Conservation (phyloP, 2,113 vertebrate genomes). For the Onychorhynchus coronatus region DNA sequence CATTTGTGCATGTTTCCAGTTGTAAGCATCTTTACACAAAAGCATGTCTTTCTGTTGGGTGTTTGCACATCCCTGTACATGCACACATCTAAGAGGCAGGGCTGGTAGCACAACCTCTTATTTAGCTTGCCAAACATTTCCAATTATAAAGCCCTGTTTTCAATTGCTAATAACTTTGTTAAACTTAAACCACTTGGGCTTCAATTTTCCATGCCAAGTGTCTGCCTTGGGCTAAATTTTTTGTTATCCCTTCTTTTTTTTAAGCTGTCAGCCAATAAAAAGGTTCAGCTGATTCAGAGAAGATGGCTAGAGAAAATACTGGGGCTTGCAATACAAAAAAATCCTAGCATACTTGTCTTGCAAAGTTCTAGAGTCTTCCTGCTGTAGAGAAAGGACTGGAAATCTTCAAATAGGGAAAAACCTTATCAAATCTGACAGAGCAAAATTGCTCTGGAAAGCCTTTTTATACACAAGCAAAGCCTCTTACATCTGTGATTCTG, state of each 20-base stretch:
- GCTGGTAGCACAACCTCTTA: slow-evolving; percentile 48
- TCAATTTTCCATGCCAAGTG: slow-evolving; percentile 36
- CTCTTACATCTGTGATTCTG: background rate
- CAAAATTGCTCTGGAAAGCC: background rate
- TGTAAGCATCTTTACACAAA: background rate
- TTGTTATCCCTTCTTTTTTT: background rate
- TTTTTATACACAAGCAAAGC: background rate
- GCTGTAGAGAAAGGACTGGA: background rate
- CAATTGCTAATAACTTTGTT: slow-evolving; percentile 58
- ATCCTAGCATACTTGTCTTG: background rate
- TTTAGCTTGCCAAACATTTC: slow-evolving; percentile 43
- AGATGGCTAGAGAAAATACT: background rate
- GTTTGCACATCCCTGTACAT: background rate
- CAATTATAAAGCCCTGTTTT: slow-evolving; percentile 59
- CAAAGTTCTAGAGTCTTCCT: background rate
- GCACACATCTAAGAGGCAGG: background rate
- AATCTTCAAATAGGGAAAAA: background rate
- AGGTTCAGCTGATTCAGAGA: background rate
- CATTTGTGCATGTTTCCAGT: background rate
- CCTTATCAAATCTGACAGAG: background rate
- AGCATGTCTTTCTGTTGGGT: background rate
- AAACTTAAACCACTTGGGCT: slow-evolving; percentile 57
- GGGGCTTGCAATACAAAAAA: background rate
- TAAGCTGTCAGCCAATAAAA: background rate
- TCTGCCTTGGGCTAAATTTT: slow-evolving; percentile 38